These are phyloP conservation scores for Gobio gobio DNA, from an alignment of 2,113 vertebrate genomes.

Conservation along the genomic window DNA sequence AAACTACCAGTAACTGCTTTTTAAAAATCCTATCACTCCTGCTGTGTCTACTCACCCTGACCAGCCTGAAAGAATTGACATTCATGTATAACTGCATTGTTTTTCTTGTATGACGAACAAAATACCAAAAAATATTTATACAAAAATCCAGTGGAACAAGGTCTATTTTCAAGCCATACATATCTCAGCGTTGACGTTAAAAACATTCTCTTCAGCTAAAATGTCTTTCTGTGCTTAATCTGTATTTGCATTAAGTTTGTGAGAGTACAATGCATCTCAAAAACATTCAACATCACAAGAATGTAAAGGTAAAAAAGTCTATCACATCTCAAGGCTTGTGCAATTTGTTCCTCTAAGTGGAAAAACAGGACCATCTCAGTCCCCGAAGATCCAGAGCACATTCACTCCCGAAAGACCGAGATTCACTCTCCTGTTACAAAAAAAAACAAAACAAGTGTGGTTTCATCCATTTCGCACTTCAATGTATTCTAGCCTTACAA, in stretches of 20 bases:
- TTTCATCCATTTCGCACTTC: not conserved
- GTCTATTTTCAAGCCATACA: conserved; percentile 13
- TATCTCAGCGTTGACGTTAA: not conserved
- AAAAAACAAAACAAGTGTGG: not conserved
- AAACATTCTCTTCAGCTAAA: conserved; percentile 37
- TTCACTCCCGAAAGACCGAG: conserved; percentile 94
- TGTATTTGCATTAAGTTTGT: not conserved
- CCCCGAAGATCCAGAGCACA: conserved; percentile 92
- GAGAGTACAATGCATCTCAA: conserved; percentile 5
- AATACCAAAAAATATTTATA: conserved; percentile 33
- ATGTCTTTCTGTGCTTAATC: conserved; percentile 27
- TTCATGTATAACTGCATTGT: conserved; percentile 27
- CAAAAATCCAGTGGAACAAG: conserved; percentile 1
- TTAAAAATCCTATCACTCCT: not conserved
- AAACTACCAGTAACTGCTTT: not conserved
- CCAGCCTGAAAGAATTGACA: not conserved
- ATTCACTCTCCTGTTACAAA: conserved; percentile 85
- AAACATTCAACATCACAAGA: conserved; percentile 6
- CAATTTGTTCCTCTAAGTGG: not conserved
- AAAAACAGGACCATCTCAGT: conserved; percentile 59
- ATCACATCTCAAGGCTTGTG: conserved; percentile 3
- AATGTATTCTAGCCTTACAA: not conserved
- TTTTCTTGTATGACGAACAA: conserved; percentile 44
- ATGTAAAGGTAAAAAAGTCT: conserved; percentile 7
- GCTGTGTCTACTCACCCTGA: not conserved